phyloP scores from a whole-genome alignment of 2,113 vertebrate genomes.

The Amblyornis subalaris region DNA sequence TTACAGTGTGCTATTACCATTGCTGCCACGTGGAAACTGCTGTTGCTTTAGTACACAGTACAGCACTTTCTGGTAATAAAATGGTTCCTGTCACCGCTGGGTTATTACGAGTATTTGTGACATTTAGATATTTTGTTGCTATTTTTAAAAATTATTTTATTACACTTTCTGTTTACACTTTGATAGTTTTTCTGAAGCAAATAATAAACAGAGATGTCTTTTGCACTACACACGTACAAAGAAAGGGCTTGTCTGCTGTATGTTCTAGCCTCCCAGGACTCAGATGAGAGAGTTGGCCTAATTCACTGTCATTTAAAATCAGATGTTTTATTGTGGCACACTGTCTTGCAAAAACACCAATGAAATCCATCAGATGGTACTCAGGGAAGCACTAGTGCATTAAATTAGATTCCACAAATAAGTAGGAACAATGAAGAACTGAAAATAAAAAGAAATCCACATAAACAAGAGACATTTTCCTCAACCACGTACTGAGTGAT shows the following conservation, averaged over 20 bases:
- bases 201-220: slow-evolving; percentile 40
- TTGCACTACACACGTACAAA: background rate
- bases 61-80: background rate
- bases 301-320: slow-evolving; percentile 49
- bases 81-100: background rate
- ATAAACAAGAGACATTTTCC: slow-evolving; percentile 8
- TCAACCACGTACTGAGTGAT: background rate
- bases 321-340: slow-evolving; percentile 48
- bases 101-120: background rate
- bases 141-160: background rate
- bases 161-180: slow-evolving; percentile 9
- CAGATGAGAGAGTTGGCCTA: slow-evolving; percentile 41
- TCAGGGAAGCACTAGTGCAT: slow-evolving; percentile 7
- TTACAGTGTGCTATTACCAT: background rate
- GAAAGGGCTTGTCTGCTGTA: background rate
- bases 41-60: background rate
- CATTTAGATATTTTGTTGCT: background rate
- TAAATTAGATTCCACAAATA: slow-evolving; percentile 3
- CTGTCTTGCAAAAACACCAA: slow-evolving; percentile 28
- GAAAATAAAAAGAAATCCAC: background rate
- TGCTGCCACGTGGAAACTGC: background rate
- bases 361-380: slow-evolving; percentile 23
- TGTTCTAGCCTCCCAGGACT: background rate
- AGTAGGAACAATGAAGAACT: slow-evolving; percentile 12
- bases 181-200: slow-evolving; percentile 29